These are phyloP conservation scores for Fragum whitleyi DNA, from an alignment of 2,888 invertebrate genomes.

Conservation along the genomic window DNA sequence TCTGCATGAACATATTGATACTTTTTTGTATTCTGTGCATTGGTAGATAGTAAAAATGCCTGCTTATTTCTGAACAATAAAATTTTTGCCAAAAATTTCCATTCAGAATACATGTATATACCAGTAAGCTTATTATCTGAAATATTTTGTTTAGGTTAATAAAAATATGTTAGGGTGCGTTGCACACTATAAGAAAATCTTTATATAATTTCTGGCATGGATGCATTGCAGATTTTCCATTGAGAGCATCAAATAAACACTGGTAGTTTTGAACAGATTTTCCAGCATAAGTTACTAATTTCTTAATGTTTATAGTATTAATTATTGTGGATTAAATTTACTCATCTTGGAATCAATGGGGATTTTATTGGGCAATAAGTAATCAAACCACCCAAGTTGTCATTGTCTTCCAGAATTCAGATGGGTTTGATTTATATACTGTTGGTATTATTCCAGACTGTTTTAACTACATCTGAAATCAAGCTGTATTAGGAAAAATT, in stretches of 20 bases:
- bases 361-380: not conserved
- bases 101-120: no score
- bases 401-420: not conserved
- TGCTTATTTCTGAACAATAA: no score
- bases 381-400: conserved; percentile 5
- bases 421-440: no score
- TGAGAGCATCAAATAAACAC: not conserved
- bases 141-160: no score
- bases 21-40: no score
- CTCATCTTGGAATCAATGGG: not conserved
- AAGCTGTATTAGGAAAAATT: no score
- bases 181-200: not conserved
- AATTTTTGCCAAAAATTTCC: no score
- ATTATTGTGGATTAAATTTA: not conserved
- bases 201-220: not conserved
- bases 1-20: no score
- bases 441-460: no score
- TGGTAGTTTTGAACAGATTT: not conserved
- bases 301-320: not conserved
- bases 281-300: not conserved
- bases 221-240: not conserved
- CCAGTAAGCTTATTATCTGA: no score
- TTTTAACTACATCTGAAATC: no score
- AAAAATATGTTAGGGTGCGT: not conserved
- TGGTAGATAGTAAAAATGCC: no score